Percentiles rank a stretch among this genome's conserved stretches.
Evolutionary conservation across 2,113 vertebrate species (phyloP).

Genomic region (Macrotis lagotis): DNA sequence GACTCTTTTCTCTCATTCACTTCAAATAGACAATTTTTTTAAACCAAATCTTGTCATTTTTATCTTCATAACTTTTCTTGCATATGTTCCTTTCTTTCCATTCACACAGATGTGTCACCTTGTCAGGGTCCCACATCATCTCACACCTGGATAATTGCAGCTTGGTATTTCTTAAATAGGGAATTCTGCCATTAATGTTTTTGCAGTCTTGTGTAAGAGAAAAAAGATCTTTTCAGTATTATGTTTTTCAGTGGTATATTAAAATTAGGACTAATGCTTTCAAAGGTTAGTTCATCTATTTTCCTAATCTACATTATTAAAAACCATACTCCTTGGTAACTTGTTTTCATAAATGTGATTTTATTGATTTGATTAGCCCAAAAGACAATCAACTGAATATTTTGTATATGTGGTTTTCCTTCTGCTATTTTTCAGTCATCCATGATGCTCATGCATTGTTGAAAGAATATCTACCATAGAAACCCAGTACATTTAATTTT

Average conservation of each 20-base stretch:
- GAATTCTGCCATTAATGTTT: constrained; percentile 9
- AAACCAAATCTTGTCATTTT: neutral
- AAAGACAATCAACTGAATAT: neutral
- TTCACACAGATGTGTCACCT: neutral
- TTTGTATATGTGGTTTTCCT: constrained; percentile 10
- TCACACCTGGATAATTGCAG: constrained; percentile 1
- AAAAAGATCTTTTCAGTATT: neutral
- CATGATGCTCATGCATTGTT: neutral
- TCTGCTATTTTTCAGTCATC: neutral
- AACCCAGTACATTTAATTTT: constrained; percentile 29
- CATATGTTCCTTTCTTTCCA: neutral
- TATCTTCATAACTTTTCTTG: neutral
- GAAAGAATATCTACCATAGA: neutral
- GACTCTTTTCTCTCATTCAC: neutral
- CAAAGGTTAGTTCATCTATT: neutral
- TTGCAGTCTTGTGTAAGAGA: constrained; percentile 1
- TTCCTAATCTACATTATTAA: neutral
- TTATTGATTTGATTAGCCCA: neutral
- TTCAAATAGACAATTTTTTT: neutral
- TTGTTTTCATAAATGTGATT: neutral
- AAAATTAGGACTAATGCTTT: neutral
- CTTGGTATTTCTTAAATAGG: constrained; percentile 13
- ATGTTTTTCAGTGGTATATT: neutral
- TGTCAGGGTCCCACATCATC: neutral
- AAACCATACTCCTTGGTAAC: neutral